These are phyloP conservation scores for Epinephelus cyanopodus DNA, from an alignment of 2,113 vertebrate genomes.

Conservation along the genomic window DNA sequence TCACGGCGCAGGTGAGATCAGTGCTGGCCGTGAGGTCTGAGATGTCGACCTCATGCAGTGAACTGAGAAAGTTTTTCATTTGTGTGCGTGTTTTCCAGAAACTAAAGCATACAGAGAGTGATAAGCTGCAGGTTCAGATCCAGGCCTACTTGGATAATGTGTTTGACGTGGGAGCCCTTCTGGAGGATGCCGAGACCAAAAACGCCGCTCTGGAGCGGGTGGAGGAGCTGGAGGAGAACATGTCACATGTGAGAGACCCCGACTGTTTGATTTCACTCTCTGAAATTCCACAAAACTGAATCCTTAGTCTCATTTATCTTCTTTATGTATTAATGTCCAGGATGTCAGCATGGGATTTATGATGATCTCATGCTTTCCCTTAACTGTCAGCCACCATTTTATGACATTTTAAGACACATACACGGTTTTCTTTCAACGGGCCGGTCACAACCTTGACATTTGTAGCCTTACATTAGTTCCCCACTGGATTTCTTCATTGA, in stretches of 20 bases:
- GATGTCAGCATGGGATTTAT: conserved; percentile 1
- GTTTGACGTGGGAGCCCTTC: conserved; percentile 93
- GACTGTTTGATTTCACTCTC: background rate
- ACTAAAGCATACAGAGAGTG: conserved; percentile 96
- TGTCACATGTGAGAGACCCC: conserved; percentile 90
- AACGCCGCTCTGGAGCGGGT: conserved; percentile 97
- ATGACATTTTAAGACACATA: background rate
- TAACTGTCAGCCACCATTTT: background rate
- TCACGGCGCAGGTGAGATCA: conserved; percentile 10
- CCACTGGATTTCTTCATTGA: background rate
- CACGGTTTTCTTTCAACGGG: no score
- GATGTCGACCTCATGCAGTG: background rate
- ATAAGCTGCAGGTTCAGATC: conserved; percentile 97
- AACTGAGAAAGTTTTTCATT: conserved; percentile 17
- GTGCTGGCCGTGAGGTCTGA: background rate
- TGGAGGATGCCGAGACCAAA: conserved; percentile 98
- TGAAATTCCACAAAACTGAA: background rate
- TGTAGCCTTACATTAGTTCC: background rate
- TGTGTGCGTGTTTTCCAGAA: conserved; percentile 84
- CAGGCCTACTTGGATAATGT: conserved; percentile 98
- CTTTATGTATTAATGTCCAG: conserved; percentile 1
- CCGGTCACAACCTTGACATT: no score
- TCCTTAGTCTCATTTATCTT: background rate
- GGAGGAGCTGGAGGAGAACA: conserved; percentile 96
- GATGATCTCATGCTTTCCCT: conserved; percentile 12